Conservation (phyloP, 2,113 vertebrate species). For the Rhizomys pruinosus region DNA sequence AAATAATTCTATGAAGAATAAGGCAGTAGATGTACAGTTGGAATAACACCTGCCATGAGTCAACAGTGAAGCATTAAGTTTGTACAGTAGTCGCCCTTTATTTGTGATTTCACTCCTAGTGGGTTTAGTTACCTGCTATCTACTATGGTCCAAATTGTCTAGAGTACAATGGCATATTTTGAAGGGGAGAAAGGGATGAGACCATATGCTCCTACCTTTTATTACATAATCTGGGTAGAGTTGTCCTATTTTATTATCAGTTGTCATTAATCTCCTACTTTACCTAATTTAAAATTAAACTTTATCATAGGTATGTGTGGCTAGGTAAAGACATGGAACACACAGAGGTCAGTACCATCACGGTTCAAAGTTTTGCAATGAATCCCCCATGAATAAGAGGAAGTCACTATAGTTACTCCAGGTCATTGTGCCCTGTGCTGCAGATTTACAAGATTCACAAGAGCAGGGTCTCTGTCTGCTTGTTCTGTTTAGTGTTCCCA, state of each 20-base stretch:
- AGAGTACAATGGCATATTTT: not conserved
- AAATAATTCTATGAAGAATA: constrained; percentile 23
- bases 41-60: too few relatives aligned
- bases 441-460: not conserved
- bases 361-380: not conserved
- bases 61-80: not conserved
- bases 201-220: not conserved
- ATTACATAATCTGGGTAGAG: not conserved
- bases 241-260: not conserved
- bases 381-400: not conserved
- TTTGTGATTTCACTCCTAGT: not conserved
- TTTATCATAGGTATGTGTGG: not conserved
- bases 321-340: not conserved
- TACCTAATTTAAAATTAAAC: not conserved
- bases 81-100: not conserved
- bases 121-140: not conserved
- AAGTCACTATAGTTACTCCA: not conserved
- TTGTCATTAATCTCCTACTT: not conserved
- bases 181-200: not conserved
- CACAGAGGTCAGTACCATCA: not conserved
- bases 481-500: not conserved
- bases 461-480: not conserved
- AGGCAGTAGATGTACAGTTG: too few relatives aligned
- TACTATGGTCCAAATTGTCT: not conserved
- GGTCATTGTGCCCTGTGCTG: not conserved